Evolutionary conservation across 2,797 vertebrate genomes (phyloP), one percentile per base, ranked within the genome.

Genomic region (Dicrostonyx torquatus): DNA sequence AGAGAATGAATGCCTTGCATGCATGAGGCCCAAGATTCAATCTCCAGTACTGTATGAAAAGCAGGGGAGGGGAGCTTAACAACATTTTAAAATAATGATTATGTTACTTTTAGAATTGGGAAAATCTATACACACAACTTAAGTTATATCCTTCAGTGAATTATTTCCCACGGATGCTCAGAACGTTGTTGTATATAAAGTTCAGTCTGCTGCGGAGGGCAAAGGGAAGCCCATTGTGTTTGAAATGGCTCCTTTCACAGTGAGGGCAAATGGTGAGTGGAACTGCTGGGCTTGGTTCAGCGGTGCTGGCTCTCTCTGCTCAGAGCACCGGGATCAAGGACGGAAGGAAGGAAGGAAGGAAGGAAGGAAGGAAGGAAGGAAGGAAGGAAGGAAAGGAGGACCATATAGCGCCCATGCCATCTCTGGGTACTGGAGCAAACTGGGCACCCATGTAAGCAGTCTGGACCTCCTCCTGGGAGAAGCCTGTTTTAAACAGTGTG

Each of bases 81-180:
- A n/a, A 20, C 40, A 48, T 89, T 85, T 91, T 84, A 84, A 34
- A 90, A 29, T 70, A 82, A 45, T 40, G 66, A 94, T 82, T 95
- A n/a, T 72, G 66, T 92, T 94, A 78, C 48, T 86, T 95, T 79
- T 64, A 34, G 62, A 84, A 80, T 22, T 76, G 66, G 87, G 73
- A 84, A 94, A 95, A 78, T 13, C 72, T 79, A 83, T 76, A 83
- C 84, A 66, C 43, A 73, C 34, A 58, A 60, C 87, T 84, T 93
- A 93, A 75, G 90, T 87, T n/a, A 73, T 60, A 85, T 50, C 68
- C 76, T 90, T 68, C 11, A 8, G 82, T 82, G 92, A 93, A 62
- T 95, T 53, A 72, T 60, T 80, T 89, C 58, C 64, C 84, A 62
- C 37, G 5, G 53, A 37, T 64, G n/a, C 31, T 55, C 13, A 60